Base-by-base conservation (phyloP, 2,113 vertebrate species). In the Sylvilagus bachmani region DNA sequence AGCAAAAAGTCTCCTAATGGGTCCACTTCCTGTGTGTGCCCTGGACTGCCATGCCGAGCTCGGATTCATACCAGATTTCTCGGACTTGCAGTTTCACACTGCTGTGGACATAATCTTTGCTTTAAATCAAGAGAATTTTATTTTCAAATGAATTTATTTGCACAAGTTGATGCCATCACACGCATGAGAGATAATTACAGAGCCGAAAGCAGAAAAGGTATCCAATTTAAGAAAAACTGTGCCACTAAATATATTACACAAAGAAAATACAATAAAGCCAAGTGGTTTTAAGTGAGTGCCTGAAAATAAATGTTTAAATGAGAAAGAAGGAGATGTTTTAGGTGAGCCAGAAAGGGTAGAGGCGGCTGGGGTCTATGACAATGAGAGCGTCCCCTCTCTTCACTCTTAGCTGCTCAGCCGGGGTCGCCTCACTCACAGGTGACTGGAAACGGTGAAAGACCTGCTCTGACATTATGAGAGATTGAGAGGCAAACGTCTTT, bases 301-400 rank as follows among this genome's bases (percentile, higher is more conserved):
- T 89, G 38, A 81, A 85, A 82, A 10, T 27, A 66, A 24, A 33
- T 61, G 21, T 53, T 14, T 58, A 33, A 51, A 3, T 36, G 67
- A 91, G 12, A 71, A 33, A 33, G 11, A 66, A 5, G 49, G 2
- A 84, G 44, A 17, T 31, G 22, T 31, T 93, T 33, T 25, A 33
- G 75, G 22, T 19, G 9, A 84, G 69, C n/a, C 10, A 19, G 29
- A n/a, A 73, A 69, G 3, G 3, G 3, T 25, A 2, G 12, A 12
- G 3, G 4, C 5, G 1, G 3, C 1, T n/a, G 24, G 16, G 55
- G 0, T 31, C 38, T 8, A 9, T 53, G 27, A 44, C 10, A 29
- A 9, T 7, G n/a, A 24, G 61, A 67, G 0, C 55, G 33, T 49
- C 13, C 22, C 29, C 27, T 33, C 29, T 10, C 33, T 31, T 61